Conservation (phyloP, 53 echinoderm and acorn worm species). For the Astropecten irregularis region DNA sequence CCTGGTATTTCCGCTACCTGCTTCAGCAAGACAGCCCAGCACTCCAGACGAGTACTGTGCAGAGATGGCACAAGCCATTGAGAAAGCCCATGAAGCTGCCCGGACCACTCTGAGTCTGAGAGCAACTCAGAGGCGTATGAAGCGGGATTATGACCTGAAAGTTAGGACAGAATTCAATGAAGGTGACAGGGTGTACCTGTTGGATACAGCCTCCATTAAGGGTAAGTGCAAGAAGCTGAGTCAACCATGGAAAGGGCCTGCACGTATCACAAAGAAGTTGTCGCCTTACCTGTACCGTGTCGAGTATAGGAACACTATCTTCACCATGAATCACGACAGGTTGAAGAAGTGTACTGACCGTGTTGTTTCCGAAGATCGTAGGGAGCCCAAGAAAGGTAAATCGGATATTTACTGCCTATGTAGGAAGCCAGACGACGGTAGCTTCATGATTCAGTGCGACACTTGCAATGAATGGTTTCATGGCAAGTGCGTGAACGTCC, state of each 20-base stretch:
- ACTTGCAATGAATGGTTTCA: background rate
- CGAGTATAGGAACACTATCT: background rate
- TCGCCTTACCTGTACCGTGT: conserved; percentile 32
- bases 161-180: background rate
- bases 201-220: conserved; percentile 25
- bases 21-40: background rate
- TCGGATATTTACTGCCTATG: conserved; percentile 13
- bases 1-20: background rate
- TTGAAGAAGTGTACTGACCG: conserved; percentile 32
- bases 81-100: conserved; percentile 20
- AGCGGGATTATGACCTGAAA: conserved; percentile 11
- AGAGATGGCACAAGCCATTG: background rate
- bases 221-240: conserved; percentile 21
- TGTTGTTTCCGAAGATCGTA: background rate
- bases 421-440: conserved; percentile 23
- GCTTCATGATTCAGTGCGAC: conserved; percentile 33
- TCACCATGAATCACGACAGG: background rate
- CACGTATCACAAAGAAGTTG: background rate
- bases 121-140: conserved; percentile 10
- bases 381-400: background rate
- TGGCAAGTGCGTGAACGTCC: background rate
- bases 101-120: background rate
- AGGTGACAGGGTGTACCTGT: conserved; percentile 24
- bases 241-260: conserved; percentile 48
- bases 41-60: conserved; percentile 13